Percentiles rank a stretch among this genome's conserved stretches.
phyloP scores from a whole-genome alignment of 2,797 vertebrate genomes.

The Thunnus albacares region DNA sequence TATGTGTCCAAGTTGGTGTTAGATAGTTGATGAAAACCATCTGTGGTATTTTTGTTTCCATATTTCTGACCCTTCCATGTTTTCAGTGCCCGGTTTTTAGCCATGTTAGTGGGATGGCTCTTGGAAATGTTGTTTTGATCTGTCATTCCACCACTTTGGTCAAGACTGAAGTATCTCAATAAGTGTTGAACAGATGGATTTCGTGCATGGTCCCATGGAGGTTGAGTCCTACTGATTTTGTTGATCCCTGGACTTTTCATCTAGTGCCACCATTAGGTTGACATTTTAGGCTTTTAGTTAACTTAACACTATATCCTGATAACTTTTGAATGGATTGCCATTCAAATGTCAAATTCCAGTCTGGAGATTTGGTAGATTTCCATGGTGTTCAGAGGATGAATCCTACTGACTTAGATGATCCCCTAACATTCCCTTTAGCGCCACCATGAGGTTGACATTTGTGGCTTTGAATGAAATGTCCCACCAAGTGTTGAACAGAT shows the following conservation, averaged over 20 bases:
- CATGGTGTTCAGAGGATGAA: background rate
- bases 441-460: background rate
- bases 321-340: background rate
- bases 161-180: background rate
- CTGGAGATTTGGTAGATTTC: background rate
- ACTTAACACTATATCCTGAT: background rate
- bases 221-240: background rate
- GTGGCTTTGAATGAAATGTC: background rate
- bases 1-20: slow-evolving; percentile 74
- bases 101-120: background rate
- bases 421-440: background rate
- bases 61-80: slow-evolving; percentile 52
- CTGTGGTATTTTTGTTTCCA: slow-evolving; percentile 72
- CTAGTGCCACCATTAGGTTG: background rate
- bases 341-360: too few relatives aligned
- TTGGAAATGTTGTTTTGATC: too few relatives aligned
- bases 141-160: background rate
- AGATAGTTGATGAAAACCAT: slow-evolving; percentile 81
- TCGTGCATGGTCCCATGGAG: too few relatives aligned
- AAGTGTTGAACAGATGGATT: background rate
- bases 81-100: slow-evolving; percentile 51
- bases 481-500: background rate
- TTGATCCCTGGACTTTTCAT: background rate
- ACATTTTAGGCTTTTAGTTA: background rate
- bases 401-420: background rate